A percentile compares a stretch with the other conserved stretches of the same genome.
Evolutionary conservation across 2,888 invertebrate species (phyloP).

Genomic region (Acleris literana): DNA sequence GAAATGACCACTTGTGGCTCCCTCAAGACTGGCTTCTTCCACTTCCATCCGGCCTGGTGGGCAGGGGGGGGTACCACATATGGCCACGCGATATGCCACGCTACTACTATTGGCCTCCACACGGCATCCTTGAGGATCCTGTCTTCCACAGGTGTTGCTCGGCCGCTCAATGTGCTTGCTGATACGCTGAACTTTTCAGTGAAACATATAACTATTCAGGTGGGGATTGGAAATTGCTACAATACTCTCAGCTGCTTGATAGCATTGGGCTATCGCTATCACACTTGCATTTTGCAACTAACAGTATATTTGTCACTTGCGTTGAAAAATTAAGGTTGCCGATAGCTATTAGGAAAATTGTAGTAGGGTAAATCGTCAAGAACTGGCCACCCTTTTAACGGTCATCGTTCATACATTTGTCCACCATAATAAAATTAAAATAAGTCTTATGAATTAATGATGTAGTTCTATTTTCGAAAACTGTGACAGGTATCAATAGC

Average conservation of each 20-base stretch:
- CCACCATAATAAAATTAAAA: too few species aligned
- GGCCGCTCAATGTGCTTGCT: conserved; percentile 59
- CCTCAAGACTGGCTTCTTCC: conserved; percentile 52
- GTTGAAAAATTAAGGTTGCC: too few species aligned
- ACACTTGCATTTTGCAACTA: too few species aligned
- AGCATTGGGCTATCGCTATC: too few species aligned
- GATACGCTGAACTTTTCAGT: conserved; percentile 58
- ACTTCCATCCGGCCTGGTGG: conserved; percentile 58
- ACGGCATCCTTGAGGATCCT: conserved; percentile 52
- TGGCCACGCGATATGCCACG: conserved; percentile 55
- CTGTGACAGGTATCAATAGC: too few species aligned
- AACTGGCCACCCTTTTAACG: too few species aligned
- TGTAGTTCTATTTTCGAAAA: too few species aligned
- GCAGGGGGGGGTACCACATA: conserved; percentile 52
- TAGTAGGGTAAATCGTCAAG: too few species aligned
- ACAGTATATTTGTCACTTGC: too few species aligned
- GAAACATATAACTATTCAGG: conserved; percentile 58
- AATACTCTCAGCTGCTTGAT: background rate
- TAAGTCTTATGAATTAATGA: too few species aligned
- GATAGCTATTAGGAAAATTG: too few species aligned
- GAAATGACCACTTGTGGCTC: conserved; percentile 40
- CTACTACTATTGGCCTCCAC: conserved; percentile 52
- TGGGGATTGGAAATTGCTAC: conserved; percentile 29
- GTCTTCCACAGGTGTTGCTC: conserved; percentile 54
- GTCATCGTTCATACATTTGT: too few species aligned